Evolutionary conservation across 1,140 invertebrate species (phyloP), one percentile per base, ranked within the genome.

Genomic region (Schlechtendalia chinensis): DNA sequence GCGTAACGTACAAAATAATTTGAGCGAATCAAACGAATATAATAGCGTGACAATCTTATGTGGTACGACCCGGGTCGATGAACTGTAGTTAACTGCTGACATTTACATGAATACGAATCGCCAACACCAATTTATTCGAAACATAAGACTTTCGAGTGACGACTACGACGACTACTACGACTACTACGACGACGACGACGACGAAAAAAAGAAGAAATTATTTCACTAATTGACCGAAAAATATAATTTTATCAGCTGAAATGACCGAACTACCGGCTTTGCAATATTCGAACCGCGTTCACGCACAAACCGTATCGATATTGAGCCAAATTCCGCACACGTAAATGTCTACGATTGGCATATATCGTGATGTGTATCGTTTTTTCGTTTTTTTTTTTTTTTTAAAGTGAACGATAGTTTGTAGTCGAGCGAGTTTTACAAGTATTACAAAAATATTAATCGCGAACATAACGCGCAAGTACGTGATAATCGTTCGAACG

Each of bases 81-180:
- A 53, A 72, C 69, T 54, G 47, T 50, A 39, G 47, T 72, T 54
- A 72, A 72, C 69, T 54, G 69, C 47, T 72, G 50, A 72, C 69
- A 72, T 72, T 72, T 72, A 72, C 67, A 69, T 50, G 67, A 69
- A 69, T 27, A 69, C 45, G 45, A 69, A 69, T 69, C 24, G 22
- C 45, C 24, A 50, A 47, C 45, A 69, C 22, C 24, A 50, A 69
- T 50, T 39, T 50, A 50, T 50, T 50, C 45, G 39, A 69, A 67
- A 29, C 24, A 50, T 69, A 69, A 47, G 22, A 24, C 45, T 69
- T 69, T 50, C 45, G 67, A 69, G 22, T 69, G 67, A 11, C 22
- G 24, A 54, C 50, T 0, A 24, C 27, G 17, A 24, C 19, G 39
- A 24, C 5, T 5, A 50, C 8, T 1, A 29, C 27, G 39, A 47